A percentile compares a stretch with the other conserved stretches of the same genome.
These are phyloP conservation scores for Melipona bicolor DNA, from an alignment of 2,888 invertebrate genomes.

Conservation along the genomic window DNA sequence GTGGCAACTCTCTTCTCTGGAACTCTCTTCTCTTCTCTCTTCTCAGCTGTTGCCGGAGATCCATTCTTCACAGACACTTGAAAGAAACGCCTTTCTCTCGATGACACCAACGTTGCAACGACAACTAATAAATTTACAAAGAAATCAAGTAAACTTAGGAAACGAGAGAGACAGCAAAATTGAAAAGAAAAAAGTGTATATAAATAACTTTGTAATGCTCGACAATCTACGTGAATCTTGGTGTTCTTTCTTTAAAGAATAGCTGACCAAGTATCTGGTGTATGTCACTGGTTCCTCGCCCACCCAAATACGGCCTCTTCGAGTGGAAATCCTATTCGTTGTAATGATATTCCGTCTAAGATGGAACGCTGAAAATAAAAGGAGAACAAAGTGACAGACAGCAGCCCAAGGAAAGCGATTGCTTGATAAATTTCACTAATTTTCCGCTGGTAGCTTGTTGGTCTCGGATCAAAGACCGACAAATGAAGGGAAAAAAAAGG, in stretches of 20 bases:
- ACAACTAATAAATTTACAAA: neutral
- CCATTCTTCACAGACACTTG: neutral
- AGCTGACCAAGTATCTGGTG: conserved; percentile 35
- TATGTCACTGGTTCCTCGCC: conserved; percentile 29
- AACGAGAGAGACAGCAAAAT: neutral
- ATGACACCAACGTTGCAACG: conserved; percentile 5
- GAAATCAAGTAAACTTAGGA: neutral
- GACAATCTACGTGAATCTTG: neutral
- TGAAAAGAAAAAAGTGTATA: neutral
- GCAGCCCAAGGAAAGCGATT: conserved; percentile 8
- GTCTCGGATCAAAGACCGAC: conserved; percentile 78
- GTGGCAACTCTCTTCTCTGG: conserved; percentile 55
- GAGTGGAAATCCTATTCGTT: neutral
- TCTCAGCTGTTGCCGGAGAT: conserved; percentile 35
- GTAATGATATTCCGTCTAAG: neutral
- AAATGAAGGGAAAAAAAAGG: conserved; percentile 70
- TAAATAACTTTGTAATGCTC: neutral
- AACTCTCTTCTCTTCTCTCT: too few species aligned
- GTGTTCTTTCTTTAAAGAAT: neutral
- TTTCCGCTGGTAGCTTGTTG: conserved; percentile 73
- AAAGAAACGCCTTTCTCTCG: conserved; percentile 10
- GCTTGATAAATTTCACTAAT: conserved; percentile 77
- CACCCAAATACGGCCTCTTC: conserved; percentile 11
- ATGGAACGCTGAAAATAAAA: neutral
- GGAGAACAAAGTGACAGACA: conserved; percentile 21